Conservation (phyloP, 2,797 vertebrate genomes). For the Emys orbicularis region DNA sequence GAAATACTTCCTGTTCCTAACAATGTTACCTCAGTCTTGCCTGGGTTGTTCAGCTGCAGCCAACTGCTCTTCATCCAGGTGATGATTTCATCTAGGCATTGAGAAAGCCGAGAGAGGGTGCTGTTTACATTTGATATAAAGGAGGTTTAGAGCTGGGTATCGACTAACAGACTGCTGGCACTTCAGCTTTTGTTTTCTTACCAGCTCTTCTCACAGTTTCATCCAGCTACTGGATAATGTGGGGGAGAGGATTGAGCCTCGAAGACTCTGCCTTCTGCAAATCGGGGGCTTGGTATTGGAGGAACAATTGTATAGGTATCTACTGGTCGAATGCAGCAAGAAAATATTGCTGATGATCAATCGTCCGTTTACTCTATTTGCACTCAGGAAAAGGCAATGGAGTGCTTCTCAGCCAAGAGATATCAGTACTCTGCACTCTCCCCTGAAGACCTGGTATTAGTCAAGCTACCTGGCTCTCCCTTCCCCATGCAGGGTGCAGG, state of each 20-base stretch:
- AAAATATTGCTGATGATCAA: rapidly evolving
- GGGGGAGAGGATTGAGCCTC: background rate
- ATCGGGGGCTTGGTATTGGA: background rate
- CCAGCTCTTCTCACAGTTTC: background rate
- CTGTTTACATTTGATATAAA: constrained; percentile 53
- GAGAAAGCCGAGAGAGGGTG: constrained; percentile 52
- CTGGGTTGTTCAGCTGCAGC: constrained; percentile 57
- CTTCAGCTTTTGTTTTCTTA: background rate
- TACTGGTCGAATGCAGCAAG: background rate
- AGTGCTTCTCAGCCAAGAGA: background rate
- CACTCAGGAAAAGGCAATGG: background rate
- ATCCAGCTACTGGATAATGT: rapidly evolving
- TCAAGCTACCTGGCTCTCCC: background rate
- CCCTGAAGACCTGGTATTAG: background rate
- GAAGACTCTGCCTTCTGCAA: background rate
- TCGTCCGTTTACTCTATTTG: background rate
- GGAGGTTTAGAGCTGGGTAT: constrained; percentile 36
- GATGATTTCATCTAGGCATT: constrained; percentile 52
- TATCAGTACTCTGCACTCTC: background rate
- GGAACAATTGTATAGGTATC: background rate
- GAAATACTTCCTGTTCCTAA: background rate
- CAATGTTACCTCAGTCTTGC: constrained; percentile 39
- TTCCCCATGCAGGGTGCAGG: rapidly evolving
- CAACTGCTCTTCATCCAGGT: constrained; percentile 46
- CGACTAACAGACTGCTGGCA: constrained; percentile 56